Base-by-base conservation (phyloP, 2,888 invertebrate species). In the Cheilosia impressa region DNA sequence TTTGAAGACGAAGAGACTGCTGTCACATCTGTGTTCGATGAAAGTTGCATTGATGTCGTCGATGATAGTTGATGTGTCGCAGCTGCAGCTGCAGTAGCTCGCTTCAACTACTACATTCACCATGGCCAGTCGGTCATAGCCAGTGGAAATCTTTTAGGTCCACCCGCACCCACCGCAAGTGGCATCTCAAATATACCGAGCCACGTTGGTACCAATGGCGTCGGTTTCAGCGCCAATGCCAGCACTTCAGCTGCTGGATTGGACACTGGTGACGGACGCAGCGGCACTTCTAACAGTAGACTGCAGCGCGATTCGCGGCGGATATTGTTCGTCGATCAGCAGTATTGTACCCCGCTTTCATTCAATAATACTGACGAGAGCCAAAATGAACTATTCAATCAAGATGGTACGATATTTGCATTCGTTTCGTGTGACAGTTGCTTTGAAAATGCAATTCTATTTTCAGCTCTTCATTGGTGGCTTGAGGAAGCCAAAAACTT, bases 401-500 rank as follows among this genome's bases (percentile, higher is more conserved):
- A 95, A 89, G 94, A 95, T 24, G 95, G 95, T 57, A 94, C 94
- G 88, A 45, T 1, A 6, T 1, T 22, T 34, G 4, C 13, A 50
- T 3, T 47, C 17, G 7, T 47, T 22, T 22, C 10, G 17, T 22
- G 22, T 24, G 13, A 52, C 4, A 52, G 1, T 22, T 22, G 15
- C 4, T 1, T 22, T 22, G 22, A 22, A 22, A 7, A 45, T 45
- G 27, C 19, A 4, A 1, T 63, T 55, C n/a, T 43, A 4, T 5
- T 13, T 58, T 68, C 19, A 90, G 96, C 96, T 2, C 93, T 97
- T 53, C 95, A 95, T 85, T 95, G 97, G 94, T 97, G 97, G 97
- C 95, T 95, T 65, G 97, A 97, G 91, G 97, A 97, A 91, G 95
- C 96, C 3, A 95, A 96, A 90, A 94, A 96, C 4, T 91, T 97